Base-by-base conservation (phyloP, 2,888 invertebrate genomes). In the Xestia xanthographa region DNA sequence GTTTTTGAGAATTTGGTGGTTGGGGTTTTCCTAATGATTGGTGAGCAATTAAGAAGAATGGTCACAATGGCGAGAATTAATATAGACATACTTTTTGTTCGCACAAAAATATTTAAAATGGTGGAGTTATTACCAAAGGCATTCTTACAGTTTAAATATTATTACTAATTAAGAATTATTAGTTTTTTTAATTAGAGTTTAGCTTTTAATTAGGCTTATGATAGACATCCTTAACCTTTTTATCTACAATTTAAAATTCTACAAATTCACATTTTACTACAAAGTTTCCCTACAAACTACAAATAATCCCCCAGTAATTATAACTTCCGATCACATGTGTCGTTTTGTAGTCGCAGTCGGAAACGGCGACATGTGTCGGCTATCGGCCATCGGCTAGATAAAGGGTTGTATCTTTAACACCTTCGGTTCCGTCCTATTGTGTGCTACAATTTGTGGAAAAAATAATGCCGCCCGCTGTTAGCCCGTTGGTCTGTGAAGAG, bases 331-430 rank as follows among this genome's bases (percentile, higher is more conserved):
- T 69, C 84, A 90, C 91, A 92, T 92, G 89, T 84, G 92, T 77
- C 62, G 34, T 87, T 82, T 90, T 90, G 82, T 62, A 75, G 60
- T 79, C 86, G 70, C 90, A 90, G 90, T 93, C 93, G 95, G 95
- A 95, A 95, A 92, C 82, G 84, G 87, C 74, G 92, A 90, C 95
- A 95, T 94, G 91, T 94, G 95, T 88, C 90, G 86, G 79, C 79
- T 81, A 75, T 88, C 88, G 86, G 80, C 82, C 79, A 79, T 76
- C 88, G 87, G 88, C 86, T 86, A 88, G 89, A 92, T 89, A 94
- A 95, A 95, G 95, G 95, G 95, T 95, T 95, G 92, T 80, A 80
- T 89, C 90, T 93, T 93, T 95, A 94, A 94, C 96, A 95, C 95
- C 94, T 93, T 89, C 88, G 84, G 88, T 87, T 89, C 90, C 91